A percentile compares a stretch with the other conserved stretches of the same genome.
These are phyloP conservation scores for Oryzias curvinotus DNA, from an alignment of 2,113 vertebrate genomes.

Conservation along the genomic window DNA sequence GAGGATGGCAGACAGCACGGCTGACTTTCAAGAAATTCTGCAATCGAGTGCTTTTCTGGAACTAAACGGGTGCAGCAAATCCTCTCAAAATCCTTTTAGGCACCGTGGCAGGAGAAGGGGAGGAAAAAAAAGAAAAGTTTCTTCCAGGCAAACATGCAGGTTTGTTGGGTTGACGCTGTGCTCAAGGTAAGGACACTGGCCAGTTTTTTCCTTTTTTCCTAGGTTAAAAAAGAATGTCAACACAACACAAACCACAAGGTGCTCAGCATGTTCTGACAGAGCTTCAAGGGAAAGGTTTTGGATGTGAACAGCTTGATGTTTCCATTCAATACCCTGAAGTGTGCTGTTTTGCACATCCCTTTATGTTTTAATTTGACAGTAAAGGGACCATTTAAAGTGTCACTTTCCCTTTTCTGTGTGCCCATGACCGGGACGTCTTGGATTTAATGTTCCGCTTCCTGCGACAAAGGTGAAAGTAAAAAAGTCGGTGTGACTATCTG, in stretches of 20 bases:
- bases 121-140: slow-evolving; percentile 68
- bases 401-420: neutral
- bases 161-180: slow-evolving; percentile 72
- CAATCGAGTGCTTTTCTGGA: slow-evolving; percentile 75
- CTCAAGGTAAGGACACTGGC: slow-evolving; percentile 67
- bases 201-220: slow-evolving; percentile 62
- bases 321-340: slow-evolving; percentile 4
- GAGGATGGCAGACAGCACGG: slow-evolving; percentile 56
- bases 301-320: slow-evolving; percentile 37
- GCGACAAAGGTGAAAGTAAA: slow-evolving; percentile 32
- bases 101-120: slow-evolving; percentile 55
- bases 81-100: slow-evolving; percentile 82
- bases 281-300: slow-evolving; percentile 37
- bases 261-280: slow-evolving; percentile 8
- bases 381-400: neutral
- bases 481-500: slow-evolving; percentile 44
- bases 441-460: slow-evolving; percentile 1
- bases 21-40: slow-evolving; percentile 81
- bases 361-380: slow-evolving; percentile 7
- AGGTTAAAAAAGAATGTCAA: slow-evolving; percentile 65
- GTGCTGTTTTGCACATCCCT: slow-evolving; percentile 4
- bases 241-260: slow-evolving; percentile 19
- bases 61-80: slow-evolving; percentile 80
- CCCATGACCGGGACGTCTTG: slow-evolving; percentile 1
- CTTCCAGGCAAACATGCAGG: slow-evolving; percentile 76